Base-by-base conservation (phyloP, 2,888 invertebrate genomes). In the Trisateles emortualis region DNA sequence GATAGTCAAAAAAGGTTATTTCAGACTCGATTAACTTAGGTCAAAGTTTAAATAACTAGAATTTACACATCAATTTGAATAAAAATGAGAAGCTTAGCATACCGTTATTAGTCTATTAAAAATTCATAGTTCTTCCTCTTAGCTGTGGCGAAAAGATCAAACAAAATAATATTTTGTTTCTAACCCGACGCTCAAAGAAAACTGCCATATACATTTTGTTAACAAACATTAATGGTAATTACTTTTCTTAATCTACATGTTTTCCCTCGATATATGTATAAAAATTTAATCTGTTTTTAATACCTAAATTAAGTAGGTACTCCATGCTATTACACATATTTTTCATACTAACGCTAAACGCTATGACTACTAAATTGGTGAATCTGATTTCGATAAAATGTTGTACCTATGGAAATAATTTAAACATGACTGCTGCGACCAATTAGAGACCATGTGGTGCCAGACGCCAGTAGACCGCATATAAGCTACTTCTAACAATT, bases 41-140 rank as follows among this genome's bases (percentile, higher is more conserved):
- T 14, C 33, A 33, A 33, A 14, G 14, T 56, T 26, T 8, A 61
- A 62, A 65, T 74, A 76, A 76, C 68, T 72, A 73, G 77, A 79
- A 77, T 77, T 59, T 56, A 61, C 60, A 74, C 49, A 64, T 67
- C 63, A 71, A 78, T 83, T 79, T 83, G 74, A 79, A 82, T 80
- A 79, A 79, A 79, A 75, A 82, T 81, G 83, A 79, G 73, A 63
- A 67, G 76, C 70, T 81, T 78, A 78, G 74, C 80, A 78, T 77
- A 76, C 56, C 65, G 70, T 67, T 72, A 71, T 68, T 65, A 58
- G 64, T 57, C 48, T 72, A 78, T 84, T 80, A 81, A 77, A 78
- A 82, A 81, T 81, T 76, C 80, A 82, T 80, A 78, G 77, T 74
- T 67, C n/a, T 59, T 59, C 41, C 41, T 45, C 44, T 3, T 38